Base-by-base conservation (phyloP, 1,140 invertebrate genomes). In the Dinoponera quadriceps region DNA sequence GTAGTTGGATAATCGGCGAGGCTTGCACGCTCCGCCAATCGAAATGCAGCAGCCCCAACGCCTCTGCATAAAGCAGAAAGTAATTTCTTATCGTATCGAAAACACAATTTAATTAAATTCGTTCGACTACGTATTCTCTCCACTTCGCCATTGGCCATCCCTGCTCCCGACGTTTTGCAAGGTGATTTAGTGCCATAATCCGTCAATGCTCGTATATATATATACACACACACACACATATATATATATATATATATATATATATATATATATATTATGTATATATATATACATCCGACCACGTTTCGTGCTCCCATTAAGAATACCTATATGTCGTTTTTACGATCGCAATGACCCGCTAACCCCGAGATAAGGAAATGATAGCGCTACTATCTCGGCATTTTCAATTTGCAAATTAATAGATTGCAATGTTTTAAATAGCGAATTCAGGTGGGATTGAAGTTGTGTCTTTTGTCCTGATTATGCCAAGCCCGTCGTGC, bases 101-200 rank as follows among this genome's bases (percentile, higher is more conserved):
- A 80, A 87, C 74, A 83, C 84, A 88, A 87, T 92, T 92, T 90
- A 91, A 91, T 92, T 89, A 90, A 91, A 87, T 85, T 88, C 80
- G 73, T 85, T 62, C 63, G 44, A 62, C 59, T 80, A 59, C 18
- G 72, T 66, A 7, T 38, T 62, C 59, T 74, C 78, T 20, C 68
- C 16, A 38, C 78, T 57, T 57, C 54, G 4, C 14, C 18, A 44
- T 14, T 27, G 11, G 48, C 14, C 63, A 57, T 13, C 63, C 49
- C 29, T 51, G 22, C 33, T n/a, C n/a, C n/a, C n/a, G 13, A 14
- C 1, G n/a, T 48, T 29, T 25, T n/a, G 49, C 3, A 29, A 29
- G 38, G 57, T 22, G 13, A 55, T 44, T 55, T 51, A 22, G 22
- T 20, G 75, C 33, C 63, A 29, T 80, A 80, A 80, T 71, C 44